These are phyloP conservation scores for Nasonia vitripennis DNA, from an alignment of 1,140 invertebrate species.

Conservation along the genomic window DNA sequence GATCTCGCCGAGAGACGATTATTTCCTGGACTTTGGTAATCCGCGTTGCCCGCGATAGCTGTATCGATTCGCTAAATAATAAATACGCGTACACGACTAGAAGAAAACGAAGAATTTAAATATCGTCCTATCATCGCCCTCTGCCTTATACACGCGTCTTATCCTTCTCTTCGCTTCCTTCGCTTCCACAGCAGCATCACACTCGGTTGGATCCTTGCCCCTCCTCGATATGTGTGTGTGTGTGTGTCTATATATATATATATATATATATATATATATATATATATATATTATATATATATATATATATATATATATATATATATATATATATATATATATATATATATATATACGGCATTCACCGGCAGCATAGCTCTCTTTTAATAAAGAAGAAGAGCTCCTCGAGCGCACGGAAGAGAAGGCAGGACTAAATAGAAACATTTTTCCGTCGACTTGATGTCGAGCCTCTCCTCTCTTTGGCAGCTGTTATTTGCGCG, in stretches of 20 bases:
- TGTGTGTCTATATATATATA: too few relatives aligned
- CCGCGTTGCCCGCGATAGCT: too few relatives aligned
- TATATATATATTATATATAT: too few relatives aligned
- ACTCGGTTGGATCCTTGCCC: neutral
- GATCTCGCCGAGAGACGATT: too few relatives aligned
- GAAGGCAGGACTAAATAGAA: conserved; percentile 70
- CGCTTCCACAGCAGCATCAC: neutral
- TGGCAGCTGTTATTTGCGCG: neutral
- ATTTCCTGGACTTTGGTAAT: too few relatives aligned
- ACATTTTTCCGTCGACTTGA: conserved; percentile 69
- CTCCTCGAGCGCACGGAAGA: conserved; percentile 56
- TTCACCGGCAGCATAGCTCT: conserved; percentile 1
- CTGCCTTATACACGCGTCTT: neutral
- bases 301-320: too few relatives aligned
- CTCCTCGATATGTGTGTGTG: neutral
- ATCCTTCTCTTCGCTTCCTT: neutral
- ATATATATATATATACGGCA: too few relatives aligned
- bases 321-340: too few relatives aligned
- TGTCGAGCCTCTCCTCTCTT: neutral
- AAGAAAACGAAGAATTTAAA: neutral
- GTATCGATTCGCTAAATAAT: too few relatives aligned
- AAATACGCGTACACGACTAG: too few relatives aligned
- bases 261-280: too few relatives aligned
- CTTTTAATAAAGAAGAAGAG: conserved; percentile 48
- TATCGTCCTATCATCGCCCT: neutral